Evolutionary conservation across 2,888 invertebrate genomes (phyloP).

Genomic region (Apamea sordens): DNA sequence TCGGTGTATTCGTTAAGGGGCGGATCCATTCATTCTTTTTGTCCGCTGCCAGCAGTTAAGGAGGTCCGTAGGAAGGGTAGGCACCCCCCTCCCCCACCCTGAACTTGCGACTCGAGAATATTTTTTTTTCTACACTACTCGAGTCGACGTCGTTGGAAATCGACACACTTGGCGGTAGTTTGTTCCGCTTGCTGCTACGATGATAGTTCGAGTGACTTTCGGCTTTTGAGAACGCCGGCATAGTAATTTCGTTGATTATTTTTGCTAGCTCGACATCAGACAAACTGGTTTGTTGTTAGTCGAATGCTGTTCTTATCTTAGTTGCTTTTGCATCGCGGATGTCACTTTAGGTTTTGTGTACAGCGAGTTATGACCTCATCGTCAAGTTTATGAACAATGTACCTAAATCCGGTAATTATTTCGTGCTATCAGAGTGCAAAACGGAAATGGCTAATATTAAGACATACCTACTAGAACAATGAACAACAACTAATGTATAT

Average conservation of each 20-base stretch:
- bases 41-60: slow-evolving; percentile 89
- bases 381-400: slow-evolving; percentile 23
- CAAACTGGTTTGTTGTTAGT: slow-evolving; percentile 56
- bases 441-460: slow-evolving; percentile 24
- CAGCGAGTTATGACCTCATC: slow-evolving; percentile 36
- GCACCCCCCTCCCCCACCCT: slow-evolving; percentile 76
- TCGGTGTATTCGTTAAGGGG: slow-evolving; percentile 91
- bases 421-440: slow-evolving; percentile 28
- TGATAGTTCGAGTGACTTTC: slow-evolving; percentile 89
- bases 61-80: slow-evolving; percentile 83
- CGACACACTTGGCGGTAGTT: slow-evolving; percentile 90
- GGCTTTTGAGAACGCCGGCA: slow-evolving; percentile 75
- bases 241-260: slow-evolving; percentile 77
- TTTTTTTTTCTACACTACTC: slow-evolving; percentile 88
- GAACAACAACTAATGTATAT: not conserved
- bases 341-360: not conserved
- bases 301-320: slow-evolving; percentile 45
- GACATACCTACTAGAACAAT: slow-evolving; percentile 26
- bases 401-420: slow-evolving; percentile 42
- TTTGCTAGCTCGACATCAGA: slow-evolving; percentile 64
- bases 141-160: slow-evolving; percentile 85
- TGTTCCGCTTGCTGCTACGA: slow-evolving; percentile 84
- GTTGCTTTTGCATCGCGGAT: slow-evolving; percentile 9
- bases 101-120: slow-evolving; percentile 89
- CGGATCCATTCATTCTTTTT: slow-evolving; percentile 91